Base-by-base conservation (phyloP, 2,113 vertebrate species). In the Mormoops blainvillei region DNA sequence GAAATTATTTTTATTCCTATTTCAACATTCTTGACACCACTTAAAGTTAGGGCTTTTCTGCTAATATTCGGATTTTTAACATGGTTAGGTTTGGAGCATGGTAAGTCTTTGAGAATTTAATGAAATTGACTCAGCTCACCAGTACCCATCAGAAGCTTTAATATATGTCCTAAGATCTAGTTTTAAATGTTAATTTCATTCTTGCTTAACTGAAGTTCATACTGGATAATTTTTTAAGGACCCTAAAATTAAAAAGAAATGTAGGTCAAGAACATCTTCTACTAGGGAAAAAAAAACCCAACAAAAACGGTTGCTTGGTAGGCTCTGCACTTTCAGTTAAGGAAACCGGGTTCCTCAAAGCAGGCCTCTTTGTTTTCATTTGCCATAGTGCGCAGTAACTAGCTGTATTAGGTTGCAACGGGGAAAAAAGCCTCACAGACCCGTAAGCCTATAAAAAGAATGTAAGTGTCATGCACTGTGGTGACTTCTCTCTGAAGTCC, bases 401-500 rank as follows among this genome's bases (percentile, higher is more conserved):
- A 71, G 19, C 71, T 87, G 65, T 76, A 91, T 84, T 83, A 89
- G 70, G 19, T 54, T 95, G 48, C 45, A 87, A 86, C 89, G 26
- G 56, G 92, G 87, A 36, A 52, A 89, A 84, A 96, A 19, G 26
- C 63, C 13, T 31, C 54, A 71, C 20, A 89, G 77, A 97, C 82
- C 95, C 77, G 22, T 56, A 95, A 96, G 95, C 80, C 94, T 97
- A 88, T 77, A 52, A 98, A 97, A 98, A 93, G 9, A 87, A 88
- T 36, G 13, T 90, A 76, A 78, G 58, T 80, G 41, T 63, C 63
- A 50, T 61, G 77, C 24, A 71, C 33, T 58, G 50, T 7, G 74
- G 94, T 28, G 7, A 71, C 81, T 97, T 96, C 96, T 97, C 78
- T 97, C 22, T 96, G 38, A 97, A 94, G 89, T 93, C 95, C 96